These are phyloP conservation scores for Scolopax rusticola DNA, from an alignment of 2,797 vertebrate species.

Conservation along the genomic window DNA sequence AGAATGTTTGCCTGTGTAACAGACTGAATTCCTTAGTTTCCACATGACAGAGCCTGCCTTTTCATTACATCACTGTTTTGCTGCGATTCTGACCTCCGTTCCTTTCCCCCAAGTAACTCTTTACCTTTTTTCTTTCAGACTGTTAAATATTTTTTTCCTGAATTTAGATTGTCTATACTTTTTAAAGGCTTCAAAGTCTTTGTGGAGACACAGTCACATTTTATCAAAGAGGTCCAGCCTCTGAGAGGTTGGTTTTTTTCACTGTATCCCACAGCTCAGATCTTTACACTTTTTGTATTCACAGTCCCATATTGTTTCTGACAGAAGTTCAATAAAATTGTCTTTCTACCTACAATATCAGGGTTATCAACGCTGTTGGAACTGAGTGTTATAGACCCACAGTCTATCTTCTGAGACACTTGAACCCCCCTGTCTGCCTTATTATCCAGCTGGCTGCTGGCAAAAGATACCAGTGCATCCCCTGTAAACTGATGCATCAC, in stretches of 20 bases:
- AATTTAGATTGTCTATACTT: conserved; percentile 1
- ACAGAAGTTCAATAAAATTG: conserved; percentile 63
- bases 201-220: neutral
- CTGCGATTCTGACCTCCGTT: neutral
- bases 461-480: neutral
- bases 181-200: conserved; percentile 3
- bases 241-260: conserved; percentile 36
- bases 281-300: conserved; percentile 37
- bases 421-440: neutral
- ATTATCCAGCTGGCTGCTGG: neutral
- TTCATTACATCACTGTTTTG: neutral
- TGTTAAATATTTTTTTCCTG: neutral
- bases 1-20: neutral
- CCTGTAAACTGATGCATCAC: neutral
- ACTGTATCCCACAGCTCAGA: conserved; percentile 13
- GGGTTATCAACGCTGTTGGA: neutral
- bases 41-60: neutral
- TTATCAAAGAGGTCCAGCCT: conserved; percentile 28
- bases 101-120: neutral
- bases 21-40: neutral
- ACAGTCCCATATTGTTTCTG: neutral
- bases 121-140: neutral
- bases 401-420: neutral
- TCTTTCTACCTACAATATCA: conserved; percentile 11
- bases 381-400: conserved; percentile 11